These are phyloP conservation scores for Cotesia vestalis DNA, from an alignment of 1,140 invertebrate species.

Conservation along the genomic window DNA sequence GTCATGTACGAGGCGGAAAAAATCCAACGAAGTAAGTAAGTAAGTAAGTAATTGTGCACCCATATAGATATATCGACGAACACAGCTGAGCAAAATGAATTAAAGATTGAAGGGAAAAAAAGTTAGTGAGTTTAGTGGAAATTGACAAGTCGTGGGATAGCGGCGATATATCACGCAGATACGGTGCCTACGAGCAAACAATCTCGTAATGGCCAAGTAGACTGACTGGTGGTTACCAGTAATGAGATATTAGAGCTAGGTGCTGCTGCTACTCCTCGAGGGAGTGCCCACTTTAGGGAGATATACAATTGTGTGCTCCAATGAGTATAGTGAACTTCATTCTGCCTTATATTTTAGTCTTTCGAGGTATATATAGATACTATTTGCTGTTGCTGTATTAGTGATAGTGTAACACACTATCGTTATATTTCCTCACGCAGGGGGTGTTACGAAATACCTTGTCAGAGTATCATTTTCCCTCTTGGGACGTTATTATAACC, in stretches of 20 bases:
- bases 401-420: not conserved
- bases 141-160: conserved; percentile 34
- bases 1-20: too few species aligned
- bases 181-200: conserved; percentile 59
- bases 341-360: conserved; percentile 7
- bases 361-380: not conserved
- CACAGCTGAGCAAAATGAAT: conserved; percentile 13
- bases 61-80: not conserved
- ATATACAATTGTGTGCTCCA: conserved; percentile 44
- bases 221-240: conserved; percentile 59
- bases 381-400: not conserved
- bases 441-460: conserved; percentile 58
- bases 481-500: conserved; percentile 63
- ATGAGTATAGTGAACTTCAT: not conserved
- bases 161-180: conserved; percentile 56
- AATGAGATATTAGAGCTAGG: conserved; percentile 65
- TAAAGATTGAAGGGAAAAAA: conserved; percentile 5
- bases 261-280: conserved; percentile 48
- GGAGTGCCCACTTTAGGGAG: conserved; percentile 61
- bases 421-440: conserved; percentile 43
- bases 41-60: not conserved
- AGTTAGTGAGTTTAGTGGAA: not conserved
- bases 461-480: conserved; percentile 62
- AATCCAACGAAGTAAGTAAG: too few species aligned
- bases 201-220: conserved; percentile 63